Conservation (phyloP, 2,797 vertebrate genomes). For the Catharus ustulatus region DNA sequence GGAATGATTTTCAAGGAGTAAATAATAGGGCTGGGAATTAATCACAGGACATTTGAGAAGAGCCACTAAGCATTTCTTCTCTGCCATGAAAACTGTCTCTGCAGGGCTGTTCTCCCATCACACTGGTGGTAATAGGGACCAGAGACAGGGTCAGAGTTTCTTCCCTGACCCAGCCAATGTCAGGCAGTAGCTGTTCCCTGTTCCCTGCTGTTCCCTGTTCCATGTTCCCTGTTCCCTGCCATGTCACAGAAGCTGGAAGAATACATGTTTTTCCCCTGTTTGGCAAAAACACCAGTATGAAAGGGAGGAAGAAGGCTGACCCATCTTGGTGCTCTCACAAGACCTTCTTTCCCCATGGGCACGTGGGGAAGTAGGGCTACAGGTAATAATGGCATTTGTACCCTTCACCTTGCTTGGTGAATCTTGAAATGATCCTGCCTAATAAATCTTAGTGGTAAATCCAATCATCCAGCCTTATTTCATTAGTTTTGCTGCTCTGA, state of each 20-base stretch:
- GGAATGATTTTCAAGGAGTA: background rate
- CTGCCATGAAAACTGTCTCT: background rate
- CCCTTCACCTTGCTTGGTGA: background rate
- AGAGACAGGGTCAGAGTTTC: background rate
- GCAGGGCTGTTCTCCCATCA: background rate
- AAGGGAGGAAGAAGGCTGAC: background rate
- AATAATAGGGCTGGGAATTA: background rate
- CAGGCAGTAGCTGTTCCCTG: background rate
- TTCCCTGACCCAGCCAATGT: background rate
- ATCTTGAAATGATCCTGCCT: constrained; percentile 8
- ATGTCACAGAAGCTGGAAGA: background rate
- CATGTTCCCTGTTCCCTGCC: background rate
- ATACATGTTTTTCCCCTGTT: background rate
- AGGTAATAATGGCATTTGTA: background rate
- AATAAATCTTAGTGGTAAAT: background rate
- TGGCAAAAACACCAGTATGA: background rate
- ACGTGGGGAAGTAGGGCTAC: background rate
- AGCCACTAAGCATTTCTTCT: background rate
- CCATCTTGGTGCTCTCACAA: background rate
- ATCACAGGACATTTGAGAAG: background rate
- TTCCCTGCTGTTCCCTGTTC: background rate
- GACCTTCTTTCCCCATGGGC: background rate
- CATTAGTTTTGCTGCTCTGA: constrained; percentile 40
- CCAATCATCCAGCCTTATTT: background rate
- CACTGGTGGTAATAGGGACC: background rate